Percentiles rank a stretch among this genome's conserved stretches.
Evolutionary conservation across 2,888 invertebrate species (phyloP).

Genomic region (Lysandra bellargus): DNA sequence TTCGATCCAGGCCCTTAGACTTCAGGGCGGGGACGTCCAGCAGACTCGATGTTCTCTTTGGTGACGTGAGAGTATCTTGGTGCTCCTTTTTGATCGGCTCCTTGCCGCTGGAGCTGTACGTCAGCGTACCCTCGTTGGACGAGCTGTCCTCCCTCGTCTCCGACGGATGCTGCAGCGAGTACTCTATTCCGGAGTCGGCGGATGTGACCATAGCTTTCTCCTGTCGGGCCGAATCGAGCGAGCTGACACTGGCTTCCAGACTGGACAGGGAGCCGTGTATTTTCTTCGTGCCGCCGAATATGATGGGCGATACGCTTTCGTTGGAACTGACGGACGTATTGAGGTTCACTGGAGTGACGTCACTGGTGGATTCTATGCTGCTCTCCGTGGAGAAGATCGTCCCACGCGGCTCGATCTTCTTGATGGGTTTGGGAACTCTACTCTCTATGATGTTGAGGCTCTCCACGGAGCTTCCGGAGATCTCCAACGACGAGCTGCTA

Average conservation of each 20-base stretch:
- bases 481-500: slow-evolving; percentile 71
- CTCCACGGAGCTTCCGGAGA: slow-evolving; percentile 76
- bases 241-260: slow-evolving; percentile 75
- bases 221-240: slow-evolving; percentile 67
- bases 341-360: slow-evolving; percentile 65
- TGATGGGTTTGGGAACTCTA: slow-evolving; percentile 44
- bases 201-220: slow-evolving; percentile 72
- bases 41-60: slow-evolving; percentile 67
- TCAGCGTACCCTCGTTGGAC: slow-evolving; percentile 76
- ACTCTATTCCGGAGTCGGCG: slow-evolving; percentile 74
- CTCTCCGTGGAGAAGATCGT: slow-evolving; percentile 63
- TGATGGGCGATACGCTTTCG: slow-evolving; percentile 73
- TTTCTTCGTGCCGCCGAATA: slow-evolving; percentile 67
- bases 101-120: slow-evolving; percentile 68
- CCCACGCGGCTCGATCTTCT: slow-evolving; percentile 65
- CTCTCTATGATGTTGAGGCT: slow-evolving; percentile 60
- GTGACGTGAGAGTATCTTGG: slow-evolving; percentile 62
- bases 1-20: slow-evolving; percentile 64
- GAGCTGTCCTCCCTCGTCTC: slow-evolving; percentile 68
- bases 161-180: slow-evolving; percentile 66
- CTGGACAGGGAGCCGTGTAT: slow-evolving; percentile 73
- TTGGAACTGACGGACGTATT: slow-evolving; percentile 73
- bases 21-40: slow-evolving; percentile 72
- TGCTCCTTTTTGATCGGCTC: slow-evolving; percentile 58
- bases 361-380: slow-evolving; percentile 70